Evolutionary conservation across 2,888 invertebrate species (phyloP).

Genomic region (Chrysolina americana): DNA sequence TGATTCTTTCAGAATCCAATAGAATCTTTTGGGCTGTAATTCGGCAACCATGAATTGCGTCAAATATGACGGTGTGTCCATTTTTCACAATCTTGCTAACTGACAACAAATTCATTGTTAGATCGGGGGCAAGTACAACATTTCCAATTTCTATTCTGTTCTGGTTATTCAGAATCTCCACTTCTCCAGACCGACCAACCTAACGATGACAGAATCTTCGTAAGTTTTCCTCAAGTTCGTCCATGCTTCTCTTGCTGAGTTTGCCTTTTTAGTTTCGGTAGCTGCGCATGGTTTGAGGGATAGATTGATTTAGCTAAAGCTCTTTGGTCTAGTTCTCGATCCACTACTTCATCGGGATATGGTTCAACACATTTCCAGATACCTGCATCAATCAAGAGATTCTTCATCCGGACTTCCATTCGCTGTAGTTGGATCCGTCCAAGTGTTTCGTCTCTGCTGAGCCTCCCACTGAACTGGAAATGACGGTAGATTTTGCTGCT

Average conservation of each 20-base stretch:
- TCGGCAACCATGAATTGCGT: no score
- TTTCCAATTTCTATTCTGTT: no score
- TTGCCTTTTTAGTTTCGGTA: background rate
- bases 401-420: slow-evolving; percentile 10
- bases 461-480: slow-evolving; percentile 4
- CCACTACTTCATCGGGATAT: background rate
- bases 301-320: background rate
- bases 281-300: no score
- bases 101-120: no score
- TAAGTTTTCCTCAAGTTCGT: background rate
- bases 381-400: slow-evolving; percentile 8
- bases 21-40: no score
- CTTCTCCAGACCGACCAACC: background rate
- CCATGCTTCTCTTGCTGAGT: background rate
- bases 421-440: slow-evolving; percentile 2
- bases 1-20: background rate
- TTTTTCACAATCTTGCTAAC: no score
- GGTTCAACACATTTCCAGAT: background rate
- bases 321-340: background rate
- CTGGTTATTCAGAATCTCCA: background rate
- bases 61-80: no score
- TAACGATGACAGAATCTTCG: background rate
- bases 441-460: background rate
- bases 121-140: no score
- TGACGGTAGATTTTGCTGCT: background rate